phyloP scores from a whole-genome alignment of 2,797 vertebrate species.

The Todus mexicanus region DNA sequence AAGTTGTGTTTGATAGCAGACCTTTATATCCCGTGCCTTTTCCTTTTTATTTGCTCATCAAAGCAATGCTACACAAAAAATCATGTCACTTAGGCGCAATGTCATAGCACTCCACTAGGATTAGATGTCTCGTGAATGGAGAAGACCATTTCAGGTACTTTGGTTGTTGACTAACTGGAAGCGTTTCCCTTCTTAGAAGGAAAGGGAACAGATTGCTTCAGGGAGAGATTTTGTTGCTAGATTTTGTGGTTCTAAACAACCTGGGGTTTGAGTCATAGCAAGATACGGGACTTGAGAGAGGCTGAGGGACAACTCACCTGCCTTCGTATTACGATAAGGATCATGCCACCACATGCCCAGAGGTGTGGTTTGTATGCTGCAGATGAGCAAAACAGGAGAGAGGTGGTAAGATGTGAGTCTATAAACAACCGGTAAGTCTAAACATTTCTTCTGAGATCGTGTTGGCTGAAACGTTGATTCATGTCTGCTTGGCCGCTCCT shows the following conservation, averaged over 20 bases:
- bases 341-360: neutral
- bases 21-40: neutral
- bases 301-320: neutral
- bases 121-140: neutral
- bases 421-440: neutral
- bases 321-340: neutral
- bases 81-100: neutral
- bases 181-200: neutral
- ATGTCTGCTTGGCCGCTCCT: neutral
- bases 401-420: neutral
- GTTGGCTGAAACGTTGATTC: neutral
- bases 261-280: neutral
- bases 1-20: neutral
- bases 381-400: neutral
- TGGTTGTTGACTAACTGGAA: neutral
- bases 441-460: neutral
- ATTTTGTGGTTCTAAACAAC: neutral
- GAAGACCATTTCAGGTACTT: neutral
- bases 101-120: neutral
- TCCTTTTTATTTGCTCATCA: slow-evolving; percentile 7
- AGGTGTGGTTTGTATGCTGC: neutral
- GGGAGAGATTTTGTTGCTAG: neutral
- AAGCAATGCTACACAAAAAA: neutral
- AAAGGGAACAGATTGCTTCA: neutral
- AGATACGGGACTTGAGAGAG: neutral